Conservation (phyloP, 2,888 invertebrate species). For the Leptopilina myrica region DNA sequence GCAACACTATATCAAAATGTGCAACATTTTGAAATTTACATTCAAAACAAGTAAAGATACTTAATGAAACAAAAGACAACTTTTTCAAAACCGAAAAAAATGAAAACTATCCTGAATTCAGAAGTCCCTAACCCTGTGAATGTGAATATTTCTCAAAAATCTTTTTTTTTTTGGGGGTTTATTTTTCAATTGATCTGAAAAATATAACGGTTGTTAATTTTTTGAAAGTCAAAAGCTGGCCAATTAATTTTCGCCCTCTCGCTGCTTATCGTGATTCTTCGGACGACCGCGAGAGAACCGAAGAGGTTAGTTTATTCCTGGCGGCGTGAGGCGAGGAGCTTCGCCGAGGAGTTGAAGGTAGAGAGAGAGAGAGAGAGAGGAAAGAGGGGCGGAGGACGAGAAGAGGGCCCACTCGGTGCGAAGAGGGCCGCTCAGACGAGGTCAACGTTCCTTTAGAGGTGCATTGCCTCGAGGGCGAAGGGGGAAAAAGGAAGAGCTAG, state of each 20-base stretch:
- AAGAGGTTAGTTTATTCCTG: conserved; percentile 67
- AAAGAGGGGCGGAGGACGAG: conserved; percentile 50
- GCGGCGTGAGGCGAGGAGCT: conserved; percentile 53
- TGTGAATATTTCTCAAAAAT: too few species aligned
- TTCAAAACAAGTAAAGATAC: too few species aligned
- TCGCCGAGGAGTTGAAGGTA: conserved; percentile 46
- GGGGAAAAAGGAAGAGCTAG: conserved; percentile 50
- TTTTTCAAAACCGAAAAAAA: too few species aligned
- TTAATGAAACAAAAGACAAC: too few species aligned
- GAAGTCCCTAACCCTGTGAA: too few species aligned
- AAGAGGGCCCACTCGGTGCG: conserved; percentile 47
- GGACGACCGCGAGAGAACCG: conserved; percentile 61
- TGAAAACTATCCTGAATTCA: too few species aligned
- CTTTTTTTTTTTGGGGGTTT: too few species aligned
- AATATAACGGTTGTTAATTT: too few species aligned
- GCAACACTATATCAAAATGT: too few species aligned
- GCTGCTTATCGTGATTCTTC: conserved; percentile 70
- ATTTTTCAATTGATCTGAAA: too few species aligned
- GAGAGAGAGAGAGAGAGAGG: conserved; percentile 25
- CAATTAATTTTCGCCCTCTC: conserved; percentile 70
- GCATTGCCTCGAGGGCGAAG: conserved; percentile 71
- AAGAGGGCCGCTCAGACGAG: conserved; percentile 52
- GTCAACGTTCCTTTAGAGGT: conserved; percentile 73
- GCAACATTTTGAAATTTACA: too few species aligned
- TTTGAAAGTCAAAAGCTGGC: conserved; percentile 45